Evolutionary conservation across 2,888 invertebrate species (phyloP).

Genomic region (Tenthredo notha): DNA sequence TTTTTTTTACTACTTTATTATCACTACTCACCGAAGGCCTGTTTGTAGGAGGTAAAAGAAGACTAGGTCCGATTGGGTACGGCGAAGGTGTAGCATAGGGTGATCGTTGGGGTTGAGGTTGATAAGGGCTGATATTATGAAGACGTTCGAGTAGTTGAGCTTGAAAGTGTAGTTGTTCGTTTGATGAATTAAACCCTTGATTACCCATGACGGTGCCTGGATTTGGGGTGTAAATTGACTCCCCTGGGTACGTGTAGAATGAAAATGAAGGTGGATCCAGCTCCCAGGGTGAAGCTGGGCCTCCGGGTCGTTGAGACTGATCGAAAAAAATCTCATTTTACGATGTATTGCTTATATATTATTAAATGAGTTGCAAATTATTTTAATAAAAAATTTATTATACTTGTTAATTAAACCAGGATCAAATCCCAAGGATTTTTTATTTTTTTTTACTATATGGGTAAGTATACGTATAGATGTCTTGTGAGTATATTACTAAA

Average conservation of each 20-base stretch:
- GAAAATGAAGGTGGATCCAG: conserved; percentile 70
- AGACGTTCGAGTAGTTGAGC: conserved; percentile 80
- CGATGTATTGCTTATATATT: neutral
- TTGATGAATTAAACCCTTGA: conserved; percentile 64
- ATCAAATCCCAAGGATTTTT: neutral
- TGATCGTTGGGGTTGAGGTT: conserved; percentile 71
- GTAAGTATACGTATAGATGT: neutral
- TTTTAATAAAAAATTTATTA: neutral
- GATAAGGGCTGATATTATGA: conserved; percentile 79
- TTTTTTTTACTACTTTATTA: too few species aligned
- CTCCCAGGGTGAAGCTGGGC: conserved; percentile 74
- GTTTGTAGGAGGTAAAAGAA: conserved; percentile 70
- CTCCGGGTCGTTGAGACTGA: conserved; percentile 65
- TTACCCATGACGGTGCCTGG: conserved; percentile 66
- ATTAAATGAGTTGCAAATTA: neutral
- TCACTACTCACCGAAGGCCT: conserved; percentile 69
- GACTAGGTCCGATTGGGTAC: conserved; percentile 71
- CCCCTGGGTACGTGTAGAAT: conserved; percentile 70
- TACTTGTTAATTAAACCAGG: neutral
- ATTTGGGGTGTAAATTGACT: conserved; percentile 67
- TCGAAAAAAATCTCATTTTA: conserved; percentile 17
- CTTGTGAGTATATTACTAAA: neutral
- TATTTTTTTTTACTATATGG: neutral
- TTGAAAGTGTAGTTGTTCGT: conserved; percentile 77
- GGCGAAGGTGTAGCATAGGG: conserved; percentile 73